Conservation (phyloP, 1,140 invertebrate species). For the Bombus superbus region DNA sequence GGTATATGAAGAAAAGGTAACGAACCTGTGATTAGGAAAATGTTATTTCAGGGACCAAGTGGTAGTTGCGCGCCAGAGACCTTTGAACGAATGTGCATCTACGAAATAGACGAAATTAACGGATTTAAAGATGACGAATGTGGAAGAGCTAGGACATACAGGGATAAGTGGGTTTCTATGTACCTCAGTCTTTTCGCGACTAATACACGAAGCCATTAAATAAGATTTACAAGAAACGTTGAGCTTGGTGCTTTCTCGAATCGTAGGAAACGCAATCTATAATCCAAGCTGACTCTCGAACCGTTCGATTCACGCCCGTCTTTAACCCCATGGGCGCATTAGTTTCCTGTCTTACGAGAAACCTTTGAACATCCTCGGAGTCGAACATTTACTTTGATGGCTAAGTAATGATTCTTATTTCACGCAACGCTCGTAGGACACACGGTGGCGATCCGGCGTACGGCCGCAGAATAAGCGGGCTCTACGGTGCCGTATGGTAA, state of each 20-base stretch:
- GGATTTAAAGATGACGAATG: not conserved
- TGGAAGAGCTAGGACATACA: too few species aligned
- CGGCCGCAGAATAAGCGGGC: constrained; percentile 42
- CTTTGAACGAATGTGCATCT: not conserved
- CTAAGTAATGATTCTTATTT: constrained; percentile 47
- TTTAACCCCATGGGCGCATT: constrained; percentile 22
- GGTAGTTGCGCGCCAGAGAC: too few species aligned
- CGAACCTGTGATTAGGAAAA: not conserved
- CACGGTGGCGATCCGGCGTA: constrained; percentile 45
- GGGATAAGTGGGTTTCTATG: not conserved
- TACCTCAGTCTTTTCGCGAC: not conserved
- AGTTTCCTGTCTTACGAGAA: constrained; percentile 34
- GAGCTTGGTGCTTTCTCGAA: not conserved
- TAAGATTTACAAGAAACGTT: constrained; percentile 26
- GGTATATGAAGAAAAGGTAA: not conserved
- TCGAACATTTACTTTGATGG: constrained; percentile 19
- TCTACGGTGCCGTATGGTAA: constrained; percentile 59
- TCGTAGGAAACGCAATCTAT: not conserved
- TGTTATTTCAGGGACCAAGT: not conserved
- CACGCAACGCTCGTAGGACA: not conserved
- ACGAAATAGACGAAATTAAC: too few species aligned
- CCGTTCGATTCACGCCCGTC: constrained; percentile 7
- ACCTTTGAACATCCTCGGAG: not conserved
- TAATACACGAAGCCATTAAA: constrained; percentile 11
- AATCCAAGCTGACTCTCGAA: not conserved